phyloP scores from a whole-genome alignment of 92 coral and sea anemone genomes.

The Phenganax subtilis region DNA sequence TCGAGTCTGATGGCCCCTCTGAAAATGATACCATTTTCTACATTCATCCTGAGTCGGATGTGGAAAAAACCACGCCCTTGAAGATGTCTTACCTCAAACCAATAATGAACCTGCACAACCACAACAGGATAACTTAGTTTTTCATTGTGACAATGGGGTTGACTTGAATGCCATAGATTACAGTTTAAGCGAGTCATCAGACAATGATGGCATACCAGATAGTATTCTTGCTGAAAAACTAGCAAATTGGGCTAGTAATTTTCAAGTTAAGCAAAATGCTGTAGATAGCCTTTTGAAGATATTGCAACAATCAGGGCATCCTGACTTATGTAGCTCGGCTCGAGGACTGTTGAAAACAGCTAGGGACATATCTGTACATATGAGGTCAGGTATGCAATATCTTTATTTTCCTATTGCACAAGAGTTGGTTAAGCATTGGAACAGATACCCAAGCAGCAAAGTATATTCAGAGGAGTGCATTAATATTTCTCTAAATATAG shows the following conservation, averaged over 20 bases:
- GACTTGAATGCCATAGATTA: slow-evolving; percentile 3
- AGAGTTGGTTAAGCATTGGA: neutral
- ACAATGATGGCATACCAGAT: neutral
- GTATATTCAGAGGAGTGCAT: neutral
- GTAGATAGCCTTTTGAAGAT: neutral
- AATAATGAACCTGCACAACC: neutral
- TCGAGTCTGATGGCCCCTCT: slow-evolving; percentile 6
- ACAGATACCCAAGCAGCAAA: slow-evolving; percentile 4
- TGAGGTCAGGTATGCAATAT: slow-evolving; percentile 23
- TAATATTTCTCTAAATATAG: slow-evolving; percentile 7
- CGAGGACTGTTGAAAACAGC: slow-evolving; percentile 12
- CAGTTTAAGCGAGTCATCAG: neutral
- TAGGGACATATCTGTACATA: neutral
- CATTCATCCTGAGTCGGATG: slow-evolving; percentile 1
- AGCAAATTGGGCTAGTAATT: slow-evolving; percentile 12
- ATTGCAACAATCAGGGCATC: slow-evolving; percentile 9
- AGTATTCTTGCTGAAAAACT: neutral
- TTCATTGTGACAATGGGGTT: neutral
- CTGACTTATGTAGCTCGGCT: slow-evolving; percentile 3
- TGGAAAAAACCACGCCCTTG: neutral
- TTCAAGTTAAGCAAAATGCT: slow-evolving; percentile 9
- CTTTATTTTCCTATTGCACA: slow-evolving; percentile 7
- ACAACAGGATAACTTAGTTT: no score
- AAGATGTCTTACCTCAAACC: neutral
- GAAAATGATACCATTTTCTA: neutral